A percentile compares a stretch with the other conserved stretches of the same genome.
These are phyloP conservation scores for Charina bottae DNA, from an alignment of 2,113 vertebrate genomes.

Conservation along the genomic window DNA sequence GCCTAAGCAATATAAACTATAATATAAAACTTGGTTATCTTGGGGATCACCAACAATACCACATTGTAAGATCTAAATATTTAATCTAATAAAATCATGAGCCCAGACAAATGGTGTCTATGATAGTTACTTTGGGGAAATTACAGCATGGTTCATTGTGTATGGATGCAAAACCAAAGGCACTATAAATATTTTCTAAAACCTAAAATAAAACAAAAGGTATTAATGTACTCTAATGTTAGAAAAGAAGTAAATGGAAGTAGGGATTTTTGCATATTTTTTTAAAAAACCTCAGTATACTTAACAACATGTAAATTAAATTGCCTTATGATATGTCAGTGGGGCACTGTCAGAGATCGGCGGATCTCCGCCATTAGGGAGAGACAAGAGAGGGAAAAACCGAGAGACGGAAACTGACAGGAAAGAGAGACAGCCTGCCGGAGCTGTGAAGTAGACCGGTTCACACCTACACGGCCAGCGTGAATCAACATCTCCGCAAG, in stretches of 20 bases:
- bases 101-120: constrained; percentile 45
- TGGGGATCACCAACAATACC: constrained; percentile 50
- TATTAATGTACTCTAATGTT: constrained; percentile 4
- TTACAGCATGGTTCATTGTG: constrained; percentile 26
- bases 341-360: too few relatives aligned
- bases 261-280: background rate
- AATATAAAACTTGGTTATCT: constrained; percentile 54
- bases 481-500: too few relatives aligned
- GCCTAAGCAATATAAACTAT: constrained; percentile 57
- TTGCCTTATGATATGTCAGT: background rate
- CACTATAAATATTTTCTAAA: constrained; percentile 38
- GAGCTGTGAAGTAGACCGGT: too few relatives aligned
- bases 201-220: constrained; percentile 40
- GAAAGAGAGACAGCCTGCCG: too few relatives aligned
- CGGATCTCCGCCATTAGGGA: too few relatives aligned
- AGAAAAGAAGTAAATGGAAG: background rate
- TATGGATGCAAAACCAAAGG: constrained; percentile 33
- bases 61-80: constrained; percentile 62
- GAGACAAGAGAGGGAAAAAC: too few relatives aligned
- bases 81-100: constrained; percentile 65
- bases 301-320: background rate
- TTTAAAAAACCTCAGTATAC: background rate
- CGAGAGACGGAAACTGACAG: too few relatives aligned
- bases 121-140: constrained; percentile 60
- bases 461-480: too few relatives aligned